Evolutionary conservation across 2,797 vertebrate genomes (phyloP).

Genomic region (Hyperoplus immaculatus): DNA sequence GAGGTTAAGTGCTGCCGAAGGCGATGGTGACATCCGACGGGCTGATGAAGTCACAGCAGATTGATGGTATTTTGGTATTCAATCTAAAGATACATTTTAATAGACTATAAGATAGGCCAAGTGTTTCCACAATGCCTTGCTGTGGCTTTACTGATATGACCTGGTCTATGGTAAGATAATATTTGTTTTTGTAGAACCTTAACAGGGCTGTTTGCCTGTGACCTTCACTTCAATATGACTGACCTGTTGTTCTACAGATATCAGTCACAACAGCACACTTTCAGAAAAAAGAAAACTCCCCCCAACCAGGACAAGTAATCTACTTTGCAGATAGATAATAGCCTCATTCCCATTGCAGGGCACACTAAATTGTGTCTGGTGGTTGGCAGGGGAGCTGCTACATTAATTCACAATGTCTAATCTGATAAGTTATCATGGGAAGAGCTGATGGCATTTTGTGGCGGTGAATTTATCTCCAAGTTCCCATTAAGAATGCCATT

Average conservation of each 20-base stretch:
- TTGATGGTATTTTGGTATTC: slow-evolving; percentile 46
- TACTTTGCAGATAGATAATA: slow-evolving; percentile 67
- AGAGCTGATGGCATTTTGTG: slow-evolving; percentile 66
- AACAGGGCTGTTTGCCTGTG: slow-evolving; percentile 19
- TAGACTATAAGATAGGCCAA: slow-evolving; percentile 15
- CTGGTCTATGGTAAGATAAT: slow-evolving; percentile 22
- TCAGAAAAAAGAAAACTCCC: slow-evolving; percentile 18
- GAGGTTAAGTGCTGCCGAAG: slow-evolving; percentile 62
- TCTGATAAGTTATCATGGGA: slow-evolving; percentile 66
- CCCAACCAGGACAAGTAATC: slow-evolving; percentile 58
- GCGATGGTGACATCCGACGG: slow-evolving; percentile 51
- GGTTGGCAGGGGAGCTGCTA: slow-evolving; percentile 43
- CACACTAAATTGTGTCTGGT: slow-evolving; percentile 49
- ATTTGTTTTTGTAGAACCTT: slow-evolving; percentile 34
- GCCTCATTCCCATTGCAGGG: slow-evolving; percentile 34
- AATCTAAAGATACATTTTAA: slow-evolving; percentile 29
- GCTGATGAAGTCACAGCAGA: slow-evolving; percentile 39
- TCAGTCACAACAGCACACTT: slow-evolving; percentile 37
- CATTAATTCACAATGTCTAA: slow-evolving; percentile 59
- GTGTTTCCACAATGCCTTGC: slow-evolving; percentile 31
- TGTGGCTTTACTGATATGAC: slow-evolving; percentile 30
- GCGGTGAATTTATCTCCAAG: slow-evolving; percentile 62
- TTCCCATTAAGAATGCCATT: slow-evolving; percentile 68
- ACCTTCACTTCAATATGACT: slow-evolving; percentile 63
- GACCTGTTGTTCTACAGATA: slow-evolving; percentile 54